These are phyloP conservation scores for Phainopepla nitens DNA, from an alignment of 2,113 vertebrate species.

Conservation along the genomic window DNA sequence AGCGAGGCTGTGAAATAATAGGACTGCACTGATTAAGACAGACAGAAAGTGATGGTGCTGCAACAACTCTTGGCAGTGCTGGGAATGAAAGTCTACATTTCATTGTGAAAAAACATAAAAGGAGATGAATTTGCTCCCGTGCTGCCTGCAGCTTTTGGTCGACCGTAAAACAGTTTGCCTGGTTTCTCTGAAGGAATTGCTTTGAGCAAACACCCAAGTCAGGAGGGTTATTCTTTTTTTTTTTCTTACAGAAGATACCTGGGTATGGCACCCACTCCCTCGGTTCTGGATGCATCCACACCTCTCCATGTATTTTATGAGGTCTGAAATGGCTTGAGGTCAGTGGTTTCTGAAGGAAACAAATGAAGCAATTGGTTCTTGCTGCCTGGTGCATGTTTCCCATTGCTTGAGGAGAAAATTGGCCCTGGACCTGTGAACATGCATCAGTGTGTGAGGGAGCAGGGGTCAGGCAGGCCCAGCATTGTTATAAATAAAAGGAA, in stretches of 20 bases:
- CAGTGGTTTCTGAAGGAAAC: neutral
- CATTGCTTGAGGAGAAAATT: neutral
- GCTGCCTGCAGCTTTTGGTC: constrained; percentile 7
- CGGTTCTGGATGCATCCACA: neutral
- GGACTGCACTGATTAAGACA: neutral
- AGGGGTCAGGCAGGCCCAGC: constrained; percentile 15
- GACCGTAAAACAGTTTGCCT: neutral
- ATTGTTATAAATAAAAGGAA: constrained; percentile 16
- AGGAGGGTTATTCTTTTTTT: neutral
- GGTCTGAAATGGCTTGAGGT: neutral
- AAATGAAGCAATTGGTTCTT: neutral
- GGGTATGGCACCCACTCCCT: neutral
- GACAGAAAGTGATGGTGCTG: constrained; percentile 21
- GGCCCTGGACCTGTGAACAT: neutral
- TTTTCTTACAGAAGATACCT: neutral
- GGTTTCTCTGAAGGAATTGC: neutral
- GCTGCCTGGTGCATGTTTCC: neutral
- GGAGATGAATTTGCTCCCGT: neutral
- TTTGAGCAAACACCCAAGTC: neutral
- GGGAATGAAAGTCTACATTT: constrained; percentile 10
- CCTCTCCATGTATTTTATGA: neutral
- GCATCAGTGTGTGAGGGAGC: neutral
- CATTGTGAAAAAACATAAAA: constrained; percentile 21
- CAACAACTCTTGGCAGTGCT: neutral
- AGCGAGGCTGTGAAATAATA: neutral